Base-by-base conservation (phyloP, 35 echinoderm and acorn worm species). In the Ophiothrix spiculata region DNA sequence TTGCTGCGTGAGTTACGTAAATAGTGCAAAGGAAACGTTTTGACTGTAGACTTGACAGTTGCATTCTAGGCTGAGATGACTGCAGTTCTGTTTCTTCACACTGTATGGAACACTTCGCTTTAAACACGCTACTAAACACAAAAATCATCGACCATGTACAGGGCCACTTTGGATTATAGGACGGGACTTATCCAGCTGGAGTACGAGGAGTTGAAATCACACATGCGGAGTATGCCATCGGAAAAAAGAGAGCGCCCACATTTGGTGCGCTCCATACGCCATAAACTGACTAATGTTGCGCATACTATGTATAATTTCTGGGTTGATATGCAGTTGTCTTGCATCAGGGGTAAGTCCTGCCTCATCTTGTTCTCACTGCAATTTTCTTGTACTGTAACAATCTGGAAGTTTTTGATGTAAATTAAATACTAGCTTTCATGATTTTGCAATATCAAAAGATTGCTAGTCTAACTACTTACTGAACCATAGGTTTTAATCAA, bases 101-200 rank as follows among this genome's bases (percentile, higher is more conserved):
- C 60, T 12, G 60, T 15, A 25, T n/a, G 29, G 60, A 69, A 28
- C n/a, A n/a, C n/a, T 69, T 69, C 60, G 60, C 1, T 2, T 28
- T 4, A 15, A 69, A 12, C 60, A 54, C 45, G 4, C 29, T 69
- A 69, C 60, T 25, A 49, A 4, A 28, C 8, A 69, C 4, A 12
- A n/a, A n/a, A n/a, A n/a, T n/a, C n/a, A n/a, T n/a, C n/a, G n/a
- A n/a, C n/a, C n/a, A 10, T 15, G 60, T 69, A 69, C 60, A n/a
- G 60, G 60, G 25, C 60, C 60, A 49, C 42, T 69, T 69, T 69
- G 60, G 60, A 69, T 69, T 69, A 69, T 69, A 69, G 23, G 60
- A 69, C 60, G 60, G 60, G 60, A 28, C 60, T 69, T 25, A 69
- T 69, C 29, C 60, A 69, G 25, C 60, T 69, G 60, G 60, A 69